Conservation (phyloP, 2,797 vertebrate species). For the Harpagifer antarcticus region DNA sequence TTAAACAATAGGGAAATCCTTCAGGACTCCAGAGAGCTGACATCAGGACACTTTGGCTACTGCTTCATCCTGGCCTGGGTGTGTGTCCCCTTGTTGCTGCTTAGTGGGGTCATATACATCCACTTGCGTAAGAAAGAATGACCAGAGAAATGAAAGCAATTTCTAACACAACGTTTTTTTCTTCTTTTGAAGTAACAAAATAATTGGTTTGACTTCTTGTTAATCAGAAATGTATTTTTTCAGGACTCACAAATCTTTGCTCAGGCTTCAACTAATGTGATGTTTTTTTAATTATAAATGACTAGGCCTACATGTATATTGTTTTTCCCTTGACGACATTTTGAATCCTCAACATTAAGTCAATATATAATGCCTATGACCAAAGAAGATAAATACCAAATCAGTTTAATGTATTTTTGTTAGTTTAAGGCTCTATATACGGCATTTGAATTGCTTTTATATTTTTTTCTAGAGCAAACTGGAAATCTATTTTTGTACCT, state of each 20-base stretch:
- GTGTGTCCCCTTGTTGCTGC: conserved; percentile 88
- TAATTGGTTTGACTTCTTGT: neutral
- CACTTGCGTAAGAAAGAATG: conserved; percentile 91
- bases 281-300: conserved; percentile 14
- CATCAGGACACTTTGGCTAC: conserved; percentile 88
- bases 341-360: neutral
- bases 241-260: conserved; percentile 6
- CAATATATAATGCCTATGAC: neutral
- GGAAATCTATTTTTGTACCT: conserved; percentile 65
- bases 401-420: neutral
- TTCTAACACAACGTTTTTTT: neutral
- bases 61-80: conserved; percentile 92
- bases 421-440: neutral
- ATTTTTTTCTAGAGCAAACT: neutral
- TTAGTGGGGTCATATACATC: conserved; percentile 90
- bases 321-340: neutral
- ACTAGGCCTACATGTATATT: conserved; percentile 4
- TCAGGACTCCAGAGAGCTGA: conserved; percentile 66
- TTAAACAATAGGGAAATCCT: conserved; percentile 87
- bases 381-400: conserved; percentile 18
- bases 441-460: neutral
- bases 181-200: neutral
- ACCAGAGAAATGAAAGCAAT: conserved; percentile 29
- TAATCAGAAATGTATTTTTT: conserved; percentile 2
- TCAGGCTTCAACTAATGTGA: conserved; percentile 3